Conservation (phyloP, 2,797 vertebrate genomes). For the Heteromormyrus szaboi region DNA sequence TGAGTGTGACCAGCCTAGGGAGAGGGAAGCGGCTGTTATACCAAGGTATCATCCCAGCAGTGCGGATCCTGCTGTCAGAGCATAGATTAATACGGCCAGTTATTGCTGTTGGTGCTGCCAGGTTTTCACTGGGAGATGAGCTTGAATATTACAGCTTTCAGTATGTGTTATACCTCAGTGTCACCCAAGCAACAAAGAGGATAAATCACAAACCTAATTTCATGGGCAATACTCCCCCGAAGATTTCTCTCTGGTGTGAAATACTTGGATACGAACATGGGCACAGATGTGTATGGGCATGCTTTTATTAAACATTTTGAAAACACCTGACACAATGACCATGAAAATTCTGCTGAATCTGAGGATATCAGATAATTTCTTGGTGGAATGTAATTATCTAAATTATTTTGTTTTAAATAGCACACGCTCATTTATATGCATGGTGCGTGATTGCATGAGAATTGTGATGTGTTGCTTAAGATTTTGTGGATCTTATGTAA, state of each 20-base stretch:
- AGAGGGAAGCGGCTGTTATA: background rate
- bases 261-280: background rate
- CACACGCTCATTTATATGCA: background rate
- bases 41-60: slow-evolving; percentile 14
- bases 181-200: slow-evolving; percentile 15
- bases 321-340: background rate
- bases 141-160: slow-evolving; percentile 20
- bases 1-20: slow-evolving; percentile 1
- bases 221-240: slow-evolving; percentile 7
- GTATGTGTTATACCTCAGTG: slow-evolving; percentile 24
- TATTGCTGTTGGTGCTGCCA: slow-evolving; percentile 22
- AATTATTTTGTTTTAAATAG: slow-evolving; percentile 2
- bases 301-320: background rate
- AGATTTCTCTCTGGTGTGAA: slow-evolving; percentile 38
- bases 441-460: background rate
- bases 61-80: background rate
- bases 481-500: background rate
- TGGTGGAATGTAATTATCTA: background rate
- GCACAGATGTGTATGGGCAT: background rate
- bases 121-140: slow-evolving; percentile 20
- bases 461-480: background rate
- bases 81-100: slow-evolving; percentile 14
- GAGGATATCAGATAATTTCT: background rate
- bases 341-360: background rate
- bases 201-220: slow-evolving; percentile 26